Conservation (phyloP, 2,797 vertebrate species). For the Halcyon leucocephala region DNA sequence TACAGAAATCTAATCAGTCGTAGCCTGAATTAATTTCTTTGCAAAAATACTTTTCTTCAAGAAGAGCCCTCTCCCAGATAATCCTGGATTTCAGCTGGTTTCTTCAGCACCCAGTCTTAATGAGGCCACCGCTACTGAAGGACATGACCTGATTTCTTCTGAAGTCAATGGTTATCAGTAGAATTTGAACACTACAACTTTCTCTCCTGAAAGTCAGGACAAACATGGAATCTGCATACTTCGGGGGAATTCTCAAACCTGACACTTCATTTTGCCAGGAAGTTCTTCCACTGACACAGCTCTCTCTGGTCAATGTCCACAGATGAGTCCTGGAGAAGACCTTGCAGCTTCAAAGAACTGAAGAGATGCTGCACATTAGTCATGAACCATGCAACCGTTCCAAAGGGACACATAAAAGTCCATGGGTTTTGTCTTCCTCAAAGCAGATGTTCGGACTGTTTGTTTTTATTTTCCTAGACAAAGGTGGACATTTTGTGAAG, state of each 20-base stretch:
- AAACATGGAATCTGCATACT: neutral
- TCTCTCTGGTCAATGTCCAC: neutral
- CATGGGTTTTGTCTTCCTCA: neutral
- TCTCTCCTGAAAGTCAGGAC: neutral
- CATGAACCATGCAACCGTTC: fast-evolving
- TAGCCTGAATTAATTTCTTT: neutral
- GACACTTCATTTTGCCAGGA: neutral
- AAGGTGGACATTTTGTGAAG: neutral
- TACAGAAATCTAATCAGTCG: neutral
- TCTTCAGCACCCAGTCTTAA: neutral
- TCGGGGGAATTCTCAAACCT: neutral
- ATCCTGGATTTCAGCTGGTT: neutral
- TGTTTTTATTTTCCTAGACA: neutral
- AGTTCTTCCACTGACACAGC: neutral
- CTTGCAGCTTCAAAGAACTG: neutral
- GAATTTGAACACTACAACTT: neutral
- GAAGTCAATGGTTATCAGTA: neutral
- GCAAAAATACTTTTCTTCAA: neutral
- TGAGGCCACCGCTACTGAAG: neutral
- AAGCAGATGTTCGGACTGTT: neutral
- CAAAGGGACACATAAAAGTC: neutral
- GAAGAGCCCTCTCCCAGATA: neutral
- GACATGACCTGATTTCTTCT: neutral
- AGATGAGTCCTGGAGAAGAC: neutral
- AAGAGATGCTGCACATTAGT: neutral